Percentiles rank a stretch among this genome's conserved stretches.
Evolutionary conservation across 2,797 vertebrate species (phyloP).

Genomic region (Lepidocolaptes lacrymiger): DNA sequence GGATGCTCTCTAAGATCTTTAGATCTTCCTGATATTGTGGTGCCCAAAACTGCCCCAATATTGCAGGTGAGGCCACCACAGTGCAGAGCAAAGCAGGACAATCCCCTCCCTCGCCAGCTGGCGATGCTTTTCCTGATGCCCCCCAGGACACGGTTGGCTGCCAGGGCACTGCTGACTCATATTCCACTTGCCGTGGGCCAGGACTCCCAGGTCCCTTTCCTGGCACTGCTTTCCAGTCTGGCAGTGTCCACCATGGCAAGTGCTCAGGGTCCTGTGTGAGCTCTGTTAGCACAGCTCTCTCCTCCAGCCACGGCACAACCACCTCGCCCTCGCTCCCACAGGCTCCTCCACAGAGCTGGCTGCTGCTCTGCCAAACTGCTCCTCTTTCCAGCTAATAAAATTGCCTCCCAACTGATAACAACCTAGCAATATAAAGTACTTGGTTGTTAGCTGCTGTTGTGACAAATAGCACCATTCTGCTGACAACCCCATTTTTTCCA

Average conservation of each 20-base stretch:
- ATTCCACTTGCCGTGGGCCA: neutral
- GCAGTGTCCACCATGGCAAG: neutral
- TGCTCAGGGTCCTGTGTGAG: accelerated
- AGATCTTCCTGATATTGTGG: no score
- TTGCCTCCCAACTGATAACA: constrained; percentile 39
- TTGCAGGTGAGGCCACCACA: neutral
- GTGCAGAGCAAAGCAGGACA: neutral
- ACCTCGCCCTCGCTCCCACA: neutral
- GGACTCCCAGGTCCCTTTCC: neutral
- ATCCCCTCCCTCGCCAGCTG: neutral
- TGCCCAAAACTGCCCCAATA: neutral
- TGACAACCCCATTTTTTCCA: constrained; percentile 54
- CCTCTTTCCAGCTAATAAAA: constrained; percentile 27
- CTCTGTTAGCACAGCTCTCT: neutral
- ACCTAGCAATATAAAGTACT: constrained; percentile 7
- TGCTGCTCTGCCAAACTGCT: constrained; percentile 17
- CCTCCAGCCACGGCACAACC: neutral
- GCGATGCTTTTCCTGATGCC: neutral
- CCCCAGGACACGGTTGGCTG: neutral
- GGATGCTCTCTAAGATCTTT: neutral
- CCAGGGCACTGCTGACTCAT: neutral
- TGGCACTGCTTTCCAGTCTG: neutral
- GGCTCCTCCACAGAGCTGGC: neutral
- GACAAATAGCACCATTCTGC: constrained; percentile 55
- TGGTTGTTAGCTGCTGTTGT: constrained; percentile 33